Evolutionary conservation across 2,888 invertebrate genomes (phyloP).

Genomic region (Pyralis farinalis): DNA sequence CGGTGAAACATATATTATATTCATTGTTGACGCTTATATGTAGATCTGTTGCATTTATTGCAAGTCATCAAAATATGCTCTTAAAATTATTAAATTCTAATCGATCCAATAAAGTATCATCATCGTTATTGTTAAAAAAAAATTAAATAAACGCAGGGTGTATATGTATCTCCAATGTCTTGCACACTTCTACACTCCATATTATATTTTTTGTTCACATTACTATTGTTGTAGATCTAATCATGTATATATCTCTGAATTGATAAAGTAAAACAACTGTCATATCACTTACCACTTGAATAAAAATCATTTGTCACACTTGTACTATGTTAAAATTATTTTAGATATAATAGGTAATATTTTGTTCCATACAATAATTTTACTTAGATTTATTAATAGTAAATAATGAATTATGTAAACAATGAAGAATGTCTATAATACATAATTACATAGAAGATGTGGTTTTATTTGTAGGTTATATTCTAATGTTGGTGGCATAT

Average conservation of each 20-base stretch:
- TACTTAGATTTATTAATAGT: conserved; percentile 64
- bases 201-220: conserved; percentile 18
- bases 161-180: conserved; percentile 42
- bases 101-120: too few relatives aligned
- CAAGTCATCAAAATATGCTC: too few relatives aligned
- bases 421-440: conserved; percentile 79
- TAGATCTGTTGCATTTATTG: too few relatives aligned
- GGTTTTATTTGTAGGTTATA: conserved; percentile 58
- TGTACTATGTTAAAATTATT: conserved; percentile 56
- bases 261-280: conserved; percentile 41
- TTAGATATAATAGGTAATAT: conserved; percentile 56
- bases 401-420: conserved; percentile 76
- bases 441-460: conserved; percentile 71
- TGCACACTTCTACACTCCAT: conserved; percentile 36
- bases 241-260: conserved; percentile 39
- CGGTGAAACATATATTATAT: too few relatives aligned
- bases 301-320: conserved; percentile 56
- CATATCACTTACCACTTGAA: conserved; percentile 84
- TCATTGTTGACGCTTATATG: too few relatives aligned
- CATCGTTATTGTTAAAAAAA: neutral
- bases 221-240: conserved; percentile 31
- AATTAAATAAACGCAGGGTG: conserved; percentile 47
- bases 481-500: too few relatives aligned
- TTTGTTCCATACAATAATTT: conserved; percentile 48
- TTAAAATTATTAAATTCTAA: too few relatives aligned